These are phyloP conservation scores for Calephelis nemesis DNA, from an alignment of 1,140 invertebrate species.

Conservation along the genomic window DNA sequence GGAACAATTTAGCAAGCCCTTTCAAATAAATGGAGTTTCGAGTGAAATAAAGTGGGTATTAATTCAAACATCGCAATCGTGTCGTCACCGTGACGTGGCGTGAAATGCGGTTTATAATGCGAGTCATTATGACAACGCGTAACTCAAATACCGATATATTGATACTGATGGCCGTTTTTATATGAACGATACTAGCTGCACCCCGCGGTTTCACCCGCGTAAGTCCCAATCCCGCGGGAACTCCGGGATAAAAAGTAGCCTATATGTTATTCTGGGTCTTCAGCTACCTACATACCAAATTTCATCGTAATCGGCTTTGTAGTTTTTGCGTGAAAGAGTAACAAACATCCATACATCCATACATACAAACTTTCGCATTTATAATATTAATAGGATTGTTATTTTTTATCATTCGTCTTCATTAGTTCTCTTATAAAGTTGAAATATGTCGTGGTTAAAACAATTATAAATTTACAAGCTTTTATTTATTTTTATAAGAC, in stretches of 20 bases:
- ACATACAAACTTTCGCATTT: too few relatives aligned
- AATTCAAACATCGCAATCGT: slow-evolving; percentile 35
- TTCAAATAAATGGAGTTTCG: slow-evolving; percentile 30
- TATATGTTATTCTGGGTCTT: too few relatives aligned
- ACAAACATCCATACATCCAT: too few relatives aligned
- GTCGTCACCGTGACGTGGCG: slow-evolving; percentile 49
- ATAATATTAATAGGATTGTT: too few relatives aligned
- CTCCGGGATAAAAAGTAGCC: too few relatives aligned
- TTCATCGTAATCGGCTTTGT: too few relatives aligned
- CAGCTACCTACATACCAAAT: too few relatives aligned
- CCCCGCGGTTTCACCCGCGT: too few relatives aligned
- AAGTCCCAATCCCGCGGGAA: too few relatives aligned
- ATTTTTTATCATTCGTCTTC: slow-evolving; percentile 10
- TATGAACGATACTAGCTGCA: slow-evolving; percentile 8
- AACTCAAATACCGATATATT: slow-evolving; percentile 33
- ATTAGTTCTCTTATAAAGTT: neutral
- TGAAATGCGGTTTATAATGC: slow-evolving; percentile 39
- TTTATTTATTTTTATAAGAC: too few relatives aligned
- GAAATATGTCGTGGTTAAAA: neutral
- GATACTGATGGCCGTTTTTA: slow-evolving; percentile 8
- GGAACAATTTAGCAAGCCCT: slow-evolving; percentile 32
- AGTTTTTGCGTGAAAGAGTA: too few relatives aligned
- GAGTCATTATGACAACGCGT: slow-evolving; percentile 45
- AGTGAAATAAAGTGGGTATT: slow-evolving; percentile 45
- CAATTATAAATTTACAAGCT: too few relatives aligned